Evolutionary conservation across 1,140 invertebrate species (phyloP).

Genomic region (Eupristina koningsbergeri): DNA sequence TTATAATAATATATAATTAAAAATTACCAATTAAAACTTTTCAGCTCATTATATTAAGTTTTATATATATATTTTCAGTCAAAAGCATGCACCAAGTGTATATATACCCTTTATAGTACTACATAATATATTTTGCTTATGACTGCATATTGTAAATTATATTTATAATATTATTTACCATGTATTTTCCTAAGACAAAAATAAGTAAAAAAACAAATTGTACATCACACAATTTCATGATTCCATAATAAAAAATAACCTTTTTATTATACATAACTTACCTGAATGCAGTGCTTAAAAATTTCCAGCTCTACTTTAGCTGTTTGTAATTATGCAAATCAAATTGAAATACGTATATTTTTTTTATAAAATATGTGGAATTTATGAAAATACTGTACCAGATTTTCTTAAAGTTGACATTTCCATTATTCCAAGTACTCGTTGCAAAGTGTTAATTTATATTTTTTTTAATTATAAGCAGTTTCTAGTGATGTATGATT

Average conservation of each 20-base stretch:
- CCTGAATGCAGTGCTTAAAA: slow-evolving; percentile 13
- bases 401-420: slow-evolving; percentile 17
- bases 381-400: slow-evolving; percentile 38
- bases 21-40: background rate
- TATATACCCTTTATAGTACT: too few relatives aligned
- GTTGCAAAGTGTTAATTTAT: background rate
- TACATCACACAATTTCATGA: background rate
- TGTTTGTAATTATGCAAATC: slow-evolving; percentile 17
- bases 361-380: background rate
- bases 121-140: background rate
- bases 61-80: too few relatives aligned
- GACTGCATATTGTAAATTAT: background rate
- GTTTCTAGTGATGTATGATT: background rate
- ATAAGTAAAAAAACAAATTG: background rate
- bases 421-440: slow-evolving; percentile 24
- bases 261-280: slow-evolving; percentile 29
- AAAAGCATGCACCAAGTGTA: too few relatives aligned
- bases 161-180: background rate
- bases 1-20: background rate
- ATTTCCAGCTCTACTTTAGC: slow-evolving; percentile 3
- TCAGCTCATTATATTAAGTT: too few relatives aligned
- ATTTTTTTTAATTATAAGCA: slow-evolving; percentile 10
- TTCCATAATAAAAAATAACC: background rate
- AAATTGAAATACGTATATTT: background rate
- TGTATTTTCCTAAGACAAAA: background rate